Percentiles rank a stretch among this genome's conserved stretches.
These are phyloP conservation scores for Platycnemis pennipes DNA, from an alignment of 2,888 invertebrate species.

Conservation along the genomic window DNA sequence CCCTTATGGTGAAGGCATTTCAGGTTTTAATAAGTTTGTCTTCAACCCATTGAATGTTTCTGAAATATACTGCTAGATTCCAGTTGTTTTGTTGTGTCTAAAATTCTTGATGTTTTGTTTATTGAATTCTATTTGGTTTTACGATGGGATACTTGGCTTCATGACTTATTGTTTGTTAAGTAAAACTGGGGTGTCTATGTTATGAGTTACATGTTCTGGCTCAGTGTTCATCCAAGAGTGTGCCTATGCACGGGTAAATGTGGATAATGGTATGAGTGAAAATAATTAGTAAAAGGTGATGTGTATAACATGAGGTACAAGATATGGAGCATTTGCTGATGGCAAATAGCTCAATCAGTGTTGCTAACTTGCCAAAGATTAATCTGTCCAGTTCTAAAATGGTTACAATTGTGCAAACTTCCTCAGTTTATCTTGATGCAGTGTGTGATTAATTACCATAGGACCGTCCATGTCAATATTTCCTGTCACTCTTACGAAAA, in stretches of 20 bases:
- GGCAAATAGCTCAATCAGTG: conserved; percentile 44
- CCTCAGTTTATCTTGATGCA: conserved; percentile 28
- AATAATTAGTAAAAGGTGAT: conserved; percentile 28
- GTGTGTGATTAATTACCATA: conserved; percentile 62
- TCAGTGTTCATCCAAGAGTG: conserved; percentile 58
- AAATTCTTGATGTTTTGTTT: not conserved
- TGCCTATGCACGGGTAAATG: conserved; percentile 58
- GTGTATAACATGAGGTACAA: conserved; percentile 33
- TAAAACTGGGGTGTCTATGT: not conserved
- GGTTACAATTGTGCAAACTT: conserved; percentile 43
- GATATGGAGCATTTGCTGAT: conserved; percentile 34
- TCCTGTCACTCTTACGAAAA: not conserved
- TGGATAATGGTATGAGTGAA: conserved; percentile 31
- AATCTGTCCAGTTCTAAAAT: conserved; percentile 25
- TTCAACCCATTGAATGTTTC: conserved; percentile 21
- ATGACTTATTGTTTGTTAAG: not conserved
- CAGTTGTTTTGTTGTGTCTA: conserved; percentile 50
- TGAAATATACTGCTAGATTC: conserved; percentile 42
- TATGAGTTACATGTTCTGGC: conserved; percentile 49
- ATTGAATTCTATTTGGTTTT: conserved; percentile 16
- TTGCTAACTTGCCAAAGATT: conserved; percentile 65
- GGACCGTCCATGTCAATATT: conserved; percentile 60
- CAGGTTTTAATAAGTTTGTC: conserved; percentile 31
- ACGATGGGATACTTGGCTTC: conserved; percentile 19
- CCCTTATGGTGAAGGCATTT: conserved; percentile 44